Evolutionary conservation across 2,888 invertebrate genomes (phyloP).

Genomic region (Drosophila affinis): DNA sequence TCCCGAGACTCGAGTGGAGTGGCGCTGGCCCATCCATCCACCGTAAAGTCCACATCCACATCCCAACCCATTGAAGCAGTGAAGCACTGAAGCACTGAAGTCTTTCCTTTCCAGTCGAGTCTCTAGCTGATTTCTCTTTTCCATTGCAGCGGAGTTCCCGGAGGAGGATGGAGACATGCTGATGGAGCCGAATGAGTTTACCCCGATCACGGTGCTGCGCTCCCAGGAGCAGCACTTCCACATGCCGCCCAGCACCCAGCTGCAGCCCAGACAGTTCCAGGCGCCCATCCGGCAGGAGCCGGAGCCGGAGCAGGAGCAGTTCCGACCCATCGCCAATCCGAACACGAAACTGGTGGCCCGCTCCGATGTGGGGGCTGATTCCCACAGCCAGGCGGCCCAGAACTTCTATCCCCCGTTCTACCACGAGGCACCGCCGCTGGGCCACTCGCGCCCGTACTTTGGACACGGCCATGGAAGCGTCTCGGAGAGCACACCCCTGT

Average conservation of each 20-base stretch:
- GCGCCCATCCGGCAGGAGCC: constrained; percentile 24
- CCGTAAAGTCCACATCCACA: background rate
- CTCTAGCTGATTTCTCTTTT: constrained; percentile 2
- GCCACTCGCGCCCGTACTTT: constrained; percentile 87
- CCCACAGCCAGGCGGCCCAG: constrained; percentile 85
- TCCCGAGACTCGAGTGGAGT: constrained; percentile 32
- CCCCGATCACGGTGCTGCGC: constrained; percentile 80
- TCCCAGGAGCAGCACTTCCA: constrained; percentile 82
- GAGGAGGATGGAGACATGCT: constrained; percentile 84
- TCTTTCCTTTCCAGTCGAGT: background rate
- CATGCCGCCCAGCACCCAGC: constrained; percentile 72
- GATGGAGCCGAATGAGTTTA: constrained; percentile 84
- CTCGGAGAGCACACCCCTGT: constrained; percentile 60
- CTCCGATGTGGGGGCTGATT: constrained; percentile 66
- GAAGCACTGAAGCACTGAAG: background rate
- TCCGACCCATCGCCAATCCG: constrained; percentile 68
- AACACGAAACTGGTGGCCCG: constrained; percentile 58
- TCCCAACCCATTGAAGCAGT: background rate
- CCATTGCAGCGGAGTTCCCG: constrained; percentile 78
- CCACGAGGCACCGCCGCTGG: constrained; percentile 86
- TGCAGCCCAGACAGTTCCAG: constrained; percentile 58
- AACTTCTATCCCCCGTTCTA: constrained; percentile 92
- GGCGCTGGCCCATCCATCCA: constrained; percentile 12
- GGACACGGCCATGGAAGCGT: constrained; percentile 82
- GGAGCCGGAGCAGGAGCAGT: constrained; percentile 62